Base-by-base conservation (phyloP, 2,888 invertebrate species). In the Sinotaia quadrata region DNA sequence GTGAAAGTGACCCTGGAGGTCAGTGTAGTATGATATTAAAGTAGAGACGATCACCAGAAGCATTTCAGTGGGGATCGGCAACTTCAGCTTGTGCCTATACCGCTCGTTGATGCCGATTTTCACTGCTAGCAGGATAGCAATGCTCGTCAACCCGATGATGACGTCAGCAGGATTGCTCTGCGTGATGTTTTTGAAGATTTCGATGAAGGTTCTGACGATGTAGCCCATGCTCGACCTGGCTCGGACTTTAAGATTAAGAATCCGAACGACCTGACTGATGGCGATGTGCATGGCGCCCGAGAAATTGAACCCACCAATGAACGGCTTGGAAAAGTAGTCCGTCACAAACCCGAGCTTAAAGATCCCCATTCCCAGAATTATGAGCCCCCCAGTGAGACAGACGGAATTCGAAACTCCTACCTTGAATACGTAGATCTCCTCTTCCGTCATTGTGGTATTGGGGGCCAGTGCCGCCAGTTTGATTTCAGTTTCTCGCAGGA, bases 51-150 rank as follows among this genome's bases (percentile, higher is more conserved):
- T 62, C 15, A 83, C 81, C 1, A 83, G 80, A 5, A 87, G 71
- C 7, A 87, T 74, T 67, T 87, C 87, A 5, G 80, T 84, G 4
- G 87, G 87, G 27, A 87, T 70, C 7, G 85, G 85, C 44, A 84
- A 74, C 69, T 77, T 79, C 72, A 84, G 72, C 69, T 77, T 81
- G 7, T 72, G 47, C 47, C 73, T 75, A 67, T 73, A 84, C 18
- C 78, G 60, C 71, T 81, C 78, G 68, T 84, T 85, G 36, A 66
- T 56, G 21, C 60, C 60, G 24, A 33, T 15, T 31, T 31, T 41
- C 37, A 58, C 49, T 10, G 27, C 52, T 24, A 67, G 60, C 2
- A 67, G 41, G 31, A 67, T 5, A 18, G 24, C 18, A 31, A 49
- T 59, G 59, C 41, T 37, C 24, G 52, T 10, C 24, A 52, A 5